Evolutionary conservation across 2,888 invertebrate genomes (phyloP), one percentile per base, ranked within the genome.

Genomic region (Lepidocyrtinus sp.): DNA sequence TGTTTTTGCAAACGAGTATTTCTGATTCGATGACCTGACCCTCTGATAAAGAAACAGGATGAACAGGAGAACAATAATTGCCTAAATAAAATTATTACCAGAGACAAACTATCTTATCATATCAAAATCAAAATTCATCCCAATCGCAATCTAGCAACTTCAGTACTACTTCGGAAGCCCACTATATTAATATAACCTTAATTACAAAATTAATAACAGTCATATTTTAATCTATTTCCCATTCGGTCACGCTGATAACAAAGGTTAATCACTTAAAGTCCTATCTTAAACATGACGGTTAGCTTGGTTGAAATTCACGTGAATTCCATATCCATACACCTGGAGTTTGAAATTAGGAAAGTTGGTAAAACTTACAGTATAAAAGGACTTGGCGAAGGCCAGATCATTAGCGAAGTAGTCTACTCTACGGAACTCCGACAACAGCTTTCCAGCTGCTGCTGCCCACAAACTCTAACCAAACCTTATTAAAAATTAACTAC

Each of bases 341-440:
- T n/a, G n/a, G 59, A 59, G 2, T 12, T 50, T 69, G 24, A 55
- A 55, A 69, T 55, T 45, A 45, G n/a, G n/a, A 45, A 36, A 26
- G 22, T n/a, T 46, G 70, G 1, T n/a, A 46, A 36, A 71, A 1
- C 15, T 9, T 19, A 45, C 36, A 19, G 63, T 71, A 71, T 71
- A 71, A 71, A 71, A 62, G 62, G 27, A n/a, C 63, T 3, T 0
- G 46, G 36, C 17, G 63, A 63, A 45, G 21, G 46, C n/a, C 63
- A 71, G 71, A 22, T 63, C 62, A 25, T 15, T 63, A 71, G 71
- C 71, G 63, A 71, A 71, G 17, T 26, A 27, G 15, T 62, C 27
- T 15, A n/a, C 26, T 45, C 24, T 45, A 59, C 27, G 1, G 59
- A 22, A 55, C 71, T 45, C 36, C 71, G 62, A 71, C 71, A 71